Evolutionary conservation across 2,113 vertebrate species (phyloP).

Genomic region (Osmerus mordax): DNA sequence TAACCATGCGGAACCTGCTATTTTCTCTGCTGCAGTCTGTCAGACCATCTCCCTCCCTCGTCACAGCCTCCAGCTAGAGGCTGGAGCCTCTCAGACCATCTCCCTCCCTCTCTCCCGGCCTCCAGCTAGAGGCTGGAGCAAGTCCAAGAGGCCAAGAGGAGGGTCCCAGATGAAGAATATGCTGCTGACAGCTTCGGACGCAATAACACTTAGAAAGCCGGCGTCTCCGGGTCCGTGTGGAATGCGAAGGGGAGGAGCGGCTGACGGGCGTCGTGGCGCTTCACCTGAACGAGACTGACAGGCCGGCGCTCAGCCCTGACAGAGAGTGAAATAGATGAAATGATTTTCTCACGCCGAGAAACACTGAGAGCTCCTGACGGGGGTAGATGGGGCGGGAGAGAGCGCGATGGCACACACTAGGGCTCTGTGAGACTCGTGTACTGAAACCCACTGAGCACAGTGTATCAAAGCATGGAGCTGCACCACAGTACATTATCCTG

Average conservation of each 20-base stretch:
- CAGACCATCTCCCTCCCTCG: too few species aligned
- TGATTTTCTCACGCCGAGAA: constrained; percentile 40
- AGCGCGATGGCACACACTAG: not conserved
- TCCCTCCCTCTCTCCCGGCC: not conserved
- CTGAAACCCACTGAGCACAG: constrained; percentile 16
- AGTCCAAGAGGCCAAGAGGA: constrained; percentile 83
- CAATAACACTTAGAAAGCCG: constrained; percentile 47
- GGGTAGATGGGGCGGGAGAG: constrained; percentile 22
- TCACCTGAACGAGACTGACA: constrained; percentile 52
- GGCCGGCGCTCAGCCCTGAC: constrained; percentile 50
- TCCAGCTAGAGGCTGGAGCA: constrained; percentile 71
- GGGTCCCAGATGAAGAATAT: constrained; percentile 84
- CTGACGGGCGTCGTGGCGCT: constrained; percentile 29
- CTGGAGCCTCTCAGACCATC: too few species aligned
- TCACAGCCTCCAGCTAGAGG: too few species aligned
- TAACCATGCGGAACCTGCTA: constrained; percentile 4
- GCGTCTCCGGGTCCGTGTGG: constrained; percentile 43
- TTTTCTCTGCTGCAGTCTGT: too few species aligned
- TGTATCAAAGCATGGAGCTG: constrained; percentile 33
- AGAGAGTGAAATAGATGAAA: constrained; percentile 54
- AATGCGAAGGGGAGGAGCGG: constrained; percentile 38
- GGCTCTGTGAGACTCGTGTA: constrained; percentile 36
- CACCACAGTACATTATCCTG: constrained; percentile 28
- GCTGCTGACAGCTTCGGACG: constrained; percentile 83
- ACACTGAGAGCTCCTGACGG: constrained; percentile 50